Evolutionary conservation across 2,797 vertebrate species (phyloP), one percentile per base, ranked within the genome.

Genomic region (Sebastes dallii): DNA sequence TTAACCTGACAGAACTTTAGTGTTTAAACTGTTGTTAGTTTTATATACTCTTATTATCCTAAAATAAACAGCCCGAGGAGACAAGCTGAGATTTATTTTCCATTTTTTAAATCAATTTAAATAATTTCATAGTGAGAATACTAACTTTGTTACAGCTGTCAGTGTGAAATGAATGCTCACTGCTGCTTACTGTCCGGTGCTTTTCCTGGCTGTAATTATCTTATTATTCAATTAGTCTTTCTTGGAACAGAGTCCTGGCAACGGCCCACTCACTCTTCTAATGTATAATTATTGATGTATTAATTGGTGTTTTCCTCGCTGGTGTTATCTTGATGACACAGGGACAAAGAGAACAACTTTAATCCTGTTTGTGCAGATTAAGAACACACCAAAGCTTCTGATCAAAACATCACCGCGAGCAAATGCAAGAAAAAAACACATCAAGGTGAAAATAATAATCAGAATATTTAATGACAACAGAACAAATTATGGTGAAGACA

Each of bases 211-310:
- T 56, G 0, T 81, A 77, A 90, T 88, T 50, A 71, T 34, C 46
- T 61, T 10, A 67, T 80, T 59, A 85, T 84, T 82, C 39, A 85
- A 80, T 89, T 87, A 91, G 74, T 60, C 22, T 30, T 87, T 83
- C 72, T 77, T 50, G 72, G 91, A 78, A 83, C 30, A 56, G 36
- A 54, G 68, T 29, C 22, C 42, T 8, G 46, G 50, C 20, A 61
- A 69, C n/a, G 27, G 75, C 62, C 80, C 68, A 50, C 66, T 80
- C 75, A 12, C 61, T 81, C 55, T 2, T 32, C 16, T 75, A 16
- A 80, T 72, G 66, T 50, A 22, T 25, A 29, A 64, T 78, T 75
- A 69, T 61, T 50, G 66, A 65, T 59, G 42, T 30, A 42, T 74
- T 74, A 64, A 78, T 68, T 75, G 20, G 22, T 71, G 11, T 60